Evolutionary conservation across 2,113 vertebrate species (phyloP), one percentile per base, ranked within the genome.

Genomic region (Coryphaenoides rupestris): DNA sequence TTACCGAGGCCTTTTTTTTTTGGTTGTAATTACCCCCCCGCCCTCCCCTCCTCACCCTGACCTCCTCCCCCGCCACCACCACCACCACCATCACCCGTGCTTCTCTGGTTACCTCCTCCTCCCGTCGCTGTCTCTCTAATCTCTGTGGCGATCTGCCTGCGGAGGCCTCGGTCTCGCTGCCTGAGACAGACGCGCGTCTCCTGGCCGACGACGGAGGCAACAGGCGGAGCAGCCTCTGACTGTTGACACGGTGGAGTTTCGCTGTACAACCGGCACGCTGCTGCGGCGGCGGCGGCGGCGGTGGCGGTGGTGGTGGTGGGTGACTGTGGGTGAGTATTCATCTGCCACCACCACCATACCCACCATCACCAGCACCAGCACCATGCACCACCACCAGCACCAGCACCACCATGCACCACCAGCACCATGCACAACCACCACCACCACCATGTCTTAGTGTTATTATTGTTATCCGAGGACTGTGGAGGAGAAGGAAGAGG

Each of bases 221-320:
- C 2, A 55, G 33, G 15, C 47, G 65, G 22, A 19, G 10, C 21
- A 55, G 45, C 55, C 21, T 19, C 49, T 16, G 47, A 60, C 49
- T 57, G 65, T 64, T 49, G 65, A 60, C 62, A 60, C 40, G 49
- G 49, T 14, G 15, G 19, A 33, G 52, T 69, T 73, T 59, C 61
- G 61, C 46, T 56, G 56, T 56, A 40, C 56, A 64, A 17, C 13
- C 60, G 60, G 49, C 10, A 40, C 33, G 61, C 60, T 67, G 64
- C 47, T n/a, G n/a, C n/a, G n/a, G n/a, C n/a, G n/a, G n/a, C n/a
- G n/a, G n/a, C n/a, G n/a, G n/a, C n/a, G n/a, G n/a, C n/a, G n/a
- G n/a, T n/a, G n/a, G n/a, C n/a, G n/a, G n/a, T n/a, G n/a, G n/a
- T n/a, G n/a, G n/a, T n/a, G n/a, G n/a, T n/a, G n/a, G n/a, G n/a